These are phyloP conservation scores for Phalera bucephala DNA, from an alignment of 2,888 invertebrate species.

Conservation along the genomic window DNA sequence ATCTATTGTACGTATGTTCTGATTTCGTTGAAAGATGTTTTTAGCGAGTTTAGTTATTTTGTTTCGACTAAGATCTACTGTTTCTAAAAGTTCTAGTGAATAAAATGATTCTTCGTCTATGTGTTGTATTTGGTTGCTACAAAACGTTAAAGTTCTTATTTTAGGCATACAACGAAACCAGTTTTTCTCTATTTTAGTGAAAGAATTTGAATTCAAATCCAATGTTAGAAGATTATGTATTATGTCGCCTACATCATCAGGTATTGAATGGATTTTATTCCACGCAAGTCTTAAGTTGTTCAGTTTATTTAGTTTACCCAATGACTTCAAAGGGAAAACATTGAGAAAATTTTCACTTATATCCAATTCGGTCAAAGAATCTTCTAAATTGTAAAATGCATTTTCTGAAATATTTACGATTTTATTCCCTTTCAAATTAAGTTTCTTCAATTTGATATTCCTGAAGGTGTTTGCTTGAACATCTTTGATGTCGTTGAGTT, in stretches of 20 bases:
- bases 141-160: constrained; percentile 90
- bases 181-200: constrained; percentile 88
- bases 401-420: constrained; percentile 91
- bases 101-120: constrained; percentile 91
- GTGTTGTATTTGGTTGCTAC: constrained; percentile 91
- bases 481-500: constrained; percentile 92
- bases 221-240: constrained; percentile 89
- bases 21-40: constrained; percentile 89
- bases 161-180: constrained; percentile 92
- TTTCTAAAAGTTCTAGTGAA: constrained; percentile 88
- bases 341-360: constrained; percentile 94
- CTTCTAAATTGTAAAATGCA: constrained; percentile 91
- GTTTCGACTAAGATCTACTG: constrained; percentile 94
- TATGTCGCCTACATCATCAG: constrained; percentile 87
- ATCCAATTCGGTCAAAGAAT: constrained; percentile 90
- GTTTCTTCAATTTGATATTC: constrained; percentile 90
- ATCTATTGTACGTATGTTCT: constrained; percentile 91
- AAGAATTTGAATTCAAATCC: constrained; percentile 93
- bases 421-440: constrained; percentile 93
- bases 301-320: constrained; percentile 89
- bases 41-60: constrained; percentile 90
- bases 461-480: constrained; percentile 93
- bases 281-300: constrained; percentile 89
- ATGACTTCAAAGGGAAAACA: constrained; percentile 90
- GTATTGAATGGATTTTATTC: constrained; percentile 91